Evolutionary conservation across 2,797 vertebrate genomes (phyloP), one percentile per base, ranked within the genome.

Genomic region (Tangara arthus): DNA sequence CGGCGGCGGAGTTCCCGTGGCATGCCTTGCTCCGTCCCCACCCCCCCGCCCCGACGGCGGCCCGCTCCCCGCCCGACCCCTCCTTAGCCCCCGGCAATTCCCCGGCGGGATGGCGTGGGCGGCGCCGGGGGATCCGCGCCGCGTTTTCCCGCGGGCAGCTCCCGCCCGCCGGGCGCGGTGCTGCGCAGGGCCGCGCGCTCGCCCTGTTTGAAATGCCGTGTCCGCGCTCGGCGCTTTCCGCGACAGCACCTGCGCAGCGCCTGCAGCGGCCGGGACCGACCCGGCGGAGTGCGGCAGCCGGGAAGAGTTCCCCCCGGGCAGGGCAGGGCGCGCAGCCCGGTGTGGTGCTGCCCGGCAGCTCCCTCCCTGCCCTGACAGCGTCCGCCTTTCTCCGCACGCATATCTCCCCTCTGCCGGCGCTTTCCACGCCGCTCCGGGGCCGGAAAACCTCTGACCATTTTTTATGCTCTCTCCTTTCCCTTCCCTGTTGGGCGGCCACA

Each of bases 181-280:
- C 61, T 30, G 70, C 50, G 61, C 63, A 90, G 97, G 95, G 95
- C 91, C 90, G 92, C 95, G 95, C 91, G 90, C n/a, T 57, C 55
- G 55, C 93, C 94, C 89, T 82, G 97, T 97, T 98, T 98, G 94
- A 97, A 98, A 97, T 89, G 97, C 77, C 91, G 96, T 92, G 82
- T 65, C 91, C 82, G 89, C 95, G 89, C 87, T 61, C 83, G 90
- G 73, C 73, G 75, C 84, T 68, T 8, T 9, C 34, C 34, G 56
- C 15, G 23, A 8, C 56, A 26, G 9, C 55, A 24, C 21, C 53
- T 10, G 53, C n/a, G 55, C 82, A 72, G 78, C 56, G 85, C 85
- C 95, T 37, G 56, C 94, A 50, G 79, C 85, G 87, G 92, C 64
- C 87, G 57, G 37, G 22, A 12, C 4, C 26, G 46, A 19, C 8